A percentile compares a stretch with the other conserved stretches of the same genome.
Conservation (phyloP, 2,797 vertebrate genomes). For the Carduelis carduelis region DNA sequence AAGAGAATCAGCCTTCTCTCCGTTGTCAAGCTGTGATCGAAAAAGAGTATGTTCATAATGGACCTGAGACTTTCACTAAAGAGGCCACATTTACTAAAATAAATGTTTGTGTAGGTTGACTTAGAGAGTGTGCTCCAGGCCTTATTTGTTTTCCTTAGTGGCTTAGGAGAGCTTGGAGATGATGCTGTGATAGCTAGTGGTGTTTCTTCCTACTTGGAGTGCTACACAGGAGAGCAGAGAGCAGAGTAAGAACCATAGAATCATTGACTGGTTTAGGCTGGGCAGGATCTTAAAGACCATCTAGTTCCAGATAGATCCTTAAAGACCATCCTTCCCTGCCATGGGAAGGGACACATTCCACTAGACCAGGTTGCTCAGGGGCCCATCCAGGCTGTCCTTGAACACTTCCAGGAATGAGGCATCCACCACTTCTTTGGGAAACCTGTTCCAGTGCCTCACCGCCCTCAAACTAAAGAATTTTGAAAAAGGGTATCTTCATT, state of each 20-base stretch:
- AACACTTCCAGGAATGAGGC: neutral
- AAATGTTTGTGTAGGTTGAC: too few species aligned
- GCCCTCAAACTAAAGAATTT: neutral
- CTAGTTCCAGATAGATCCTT: neutral
- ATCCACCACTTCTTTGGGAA: neutral
- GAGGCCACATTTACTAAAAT: neutral
- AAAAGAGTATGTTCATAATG: neutral
- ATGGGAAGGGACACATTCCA: neutral
- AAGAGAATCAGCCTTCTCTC: neutral
- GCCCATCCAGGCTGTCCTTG: neutral
- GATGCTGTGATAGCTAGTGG: neutral
- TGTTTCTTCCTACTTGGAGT: neutral
- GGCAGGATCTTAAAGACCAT: neutral
- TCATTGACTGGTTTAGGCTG: neutral
- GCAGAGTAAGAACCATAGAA: neutral
- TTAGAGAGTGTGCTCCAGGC: neutral
- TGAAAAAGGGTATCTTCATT: neutral
- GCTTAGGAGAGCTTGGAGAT: neutral
- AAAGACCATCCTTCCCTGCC: too few species aligned
- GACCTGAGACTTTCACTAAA: neutral
- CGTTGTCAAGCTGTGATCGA: neutral
- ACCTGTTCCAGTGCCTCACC: neutral
- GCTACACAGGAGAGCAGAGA: neutral
- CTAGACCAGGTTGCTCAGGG: neutral
- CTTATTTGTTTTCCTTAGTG: neutral